phyloP scores from a whole-genome alignment of 2,888 invertebrate genomes.

The Drosophila cyrtoloma region DNA sequence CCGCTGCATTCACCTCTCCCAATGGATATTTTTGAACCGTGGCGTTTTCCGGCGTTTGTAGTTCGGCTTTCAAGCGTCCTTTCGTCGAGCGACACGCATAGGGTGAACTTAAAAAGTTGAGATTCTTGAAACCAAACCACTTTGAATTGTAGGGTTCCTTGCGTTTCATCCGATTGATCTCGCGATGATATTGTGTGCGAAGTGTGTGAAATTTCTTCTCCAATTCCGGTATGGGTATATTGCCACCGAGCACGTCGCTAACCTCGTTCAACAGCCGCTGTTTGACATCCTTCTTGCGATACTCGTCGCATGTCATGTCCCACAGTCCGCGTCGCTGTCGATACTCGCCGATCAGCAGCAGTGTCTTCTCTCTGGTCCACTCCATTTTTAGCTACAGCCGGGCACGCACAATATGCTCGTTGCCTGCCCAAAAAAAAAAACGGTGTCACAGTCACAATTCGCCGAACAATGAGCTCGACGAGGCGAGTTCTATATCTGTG shows the following conservation, averaged over 20 bases:
- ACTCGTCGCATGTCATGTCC: slow-evolving; percentile 85
- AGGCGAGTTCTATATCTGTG: slow-evolving; percentile 23
- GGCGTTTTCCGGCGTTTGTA: slow-evolving; percentile 74
- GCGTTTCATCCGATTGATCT: slow-evolving; percentile 87
- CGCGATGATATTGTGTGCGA: slow-evolving; percentile 88
- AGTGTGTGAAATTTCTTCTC: slow-evolving; percentile 88
- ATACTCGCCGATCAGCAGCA: slow-evolving; percentile 84
- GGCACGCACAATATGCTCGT: slow-evolving; percentile 17
- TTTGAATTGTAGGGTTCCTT: slow-evolving; percentile 87
- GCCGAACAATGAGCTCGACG: slow-evolving; percentile 68
- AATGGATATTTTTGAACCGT: slow-evolving; percentile 79
- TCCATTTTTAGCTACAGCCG: slow-evolving; percentile 82
- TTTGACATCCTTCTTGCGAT: slow-evolving; percentile 85
- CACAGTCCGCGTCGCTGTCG: slow-evolving; percentile 84
- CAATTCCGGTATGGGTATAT: slow-evolving; percentile 85
- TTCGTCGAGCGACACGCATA: slow-evolving; percentile 84
- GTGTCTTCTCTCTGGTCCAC: slow-evolving; percentile 85
- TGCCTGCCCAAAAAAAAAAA: slow-evolving; percentile 29
- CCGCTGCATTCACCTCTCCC: slow-evolving; percentile 64
- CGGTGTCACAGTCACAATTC: slow-evolving; percentile 67
- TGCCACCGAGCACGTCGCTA: slow-evolving; percentile 81
- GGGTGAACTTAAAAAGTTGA: slow-evolving; percentile 87
- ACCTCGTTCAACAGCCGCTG: slow-evolving; percentile 83
- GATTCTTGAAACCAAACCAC: slow-evolving; percentile 87
- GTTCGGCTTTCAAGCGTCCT: slow-evolving; percentile 82